Base-by-base conservation (phyloP, 1,140 invertebrate species). In the Diachasma alloeum region DNA sequence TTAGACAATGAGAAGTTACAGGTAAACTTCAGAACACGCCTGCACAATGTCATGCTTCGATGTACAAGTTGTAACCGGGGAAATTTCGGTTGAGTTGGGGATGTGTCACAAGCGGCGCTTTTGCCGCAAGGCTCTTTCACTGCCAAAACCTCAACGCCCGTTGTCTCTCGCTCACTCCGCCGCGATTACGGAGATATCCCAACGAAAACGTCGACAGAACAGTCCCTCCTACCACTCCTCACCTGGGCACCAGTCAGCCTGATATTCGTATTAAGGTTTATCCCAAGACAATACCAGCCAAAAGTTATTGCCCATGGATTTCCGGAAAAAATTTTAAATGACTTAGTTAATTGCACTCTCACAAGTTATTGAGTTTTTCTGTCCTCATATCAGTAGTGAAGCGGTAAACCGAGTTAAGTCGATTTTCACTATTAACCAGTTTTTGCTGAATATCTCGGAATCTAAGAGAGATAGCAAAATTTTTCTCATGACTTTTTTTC, bases 1-100 rank as follows among this genome's bases (percentile, higher is more conserved):
- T 63, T 63, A 63, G 59, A 63, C 59, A 63, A 63, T 63, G 59
- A 63, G 48, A 63, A 63, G 59, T 63, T 63, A 15, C 59, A 26
- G 59, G 24, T 63, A 26, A 63, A 63, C 19, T 63, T 63, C 24
- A 26, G 59, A 63, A 63, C 59, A 63, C 24, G 24, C 59, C 19
- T 26, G 59, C 24, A 26, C 24, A 63, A 63, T 63, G 59, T 63
- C 59, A 63, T 63, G 59, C 59, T 63, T 63, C 59, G 59, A 63
- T 63, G 59, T 63, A 63, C 19, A 24, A 4, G 59, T 63, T 63
- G 59, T 63, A 63, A 26, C 59, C 11, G 4, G 59, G 24, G 24
- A 26, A 26, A 26, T 63, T 63, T 31, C 17, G 59, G 59, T 63
- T 63, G 19, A 26, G 59, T 26, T 63, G 10, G 22, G 59, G 39